Conservation (phyloP, 2,113 vertebrate genomes). For the human region GRCh38 chr18:65331001-65331500, state of each 20-base stretch:
- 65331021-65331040: background rate
- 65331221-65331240: background rate
- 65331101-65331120: background rate
- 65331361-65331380: background rate
- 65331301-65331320: background rate
- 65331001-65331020: background rate
- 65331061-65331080: background rate
- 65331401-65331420: background rate
- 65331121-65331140: background rate
- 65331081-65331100: background rate
- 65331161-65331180: background rate
- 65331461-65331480: background rate
- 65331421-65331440: background rate
- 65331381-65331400: background rate
- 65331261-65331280: background rate
- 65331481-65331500: background rate
- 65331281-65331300: background rate
- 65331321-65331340: background rate
- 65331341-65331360: background rate
- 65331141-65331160: background rate
- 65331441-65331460: background rate
- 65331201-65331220: background rate
- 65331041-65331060: background rate
- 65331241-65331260: background rate
- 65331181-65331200: background rate